Conservation (phyloP, 2,113 vertebrate species). For the Turnix velox region DNA sequence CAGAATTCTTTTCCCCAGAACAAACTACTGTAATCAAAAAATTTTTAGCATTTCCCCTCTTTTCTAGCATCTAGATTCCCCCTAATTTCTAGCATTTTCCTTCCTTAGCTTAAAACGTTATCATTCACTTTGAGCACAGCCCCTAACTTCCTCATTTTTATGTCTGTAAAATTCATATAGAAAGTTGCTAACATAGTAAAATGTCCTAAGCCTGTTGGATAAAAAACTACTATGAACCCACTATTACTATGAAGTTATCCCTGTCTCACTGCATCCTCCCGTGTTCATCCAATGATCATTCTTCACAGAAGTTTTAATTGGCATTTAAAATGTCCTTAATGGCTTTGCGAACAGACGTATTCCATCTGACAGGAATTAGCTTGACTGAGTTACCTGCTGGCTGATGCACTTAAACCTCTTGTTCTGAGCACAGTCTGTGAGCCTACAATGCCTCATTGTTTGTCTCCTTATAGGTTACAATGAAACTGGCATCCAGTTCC, state of each 20-base stretch:
- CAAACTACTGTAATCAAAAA: neutral
- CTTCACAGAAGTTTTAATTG: neutral
- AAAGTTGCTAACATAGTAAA: neutral
- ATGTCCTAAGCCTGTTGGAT: neutral
- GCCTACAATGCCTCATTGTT: conserved; percentile 60
- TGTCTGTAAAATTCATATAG: neutral
- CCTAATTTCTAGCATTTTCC: neutral
- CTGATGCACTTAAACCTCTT: neutral
- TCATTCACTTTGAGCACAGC: neutral
- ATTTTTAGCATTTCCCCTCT: neutral
- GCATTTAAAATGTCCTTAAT: neutral
- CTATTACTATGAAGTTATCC: neutral
- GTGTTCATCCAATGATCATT: neutral
- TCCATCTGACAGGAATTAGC: neutral
- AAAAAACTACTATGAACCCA: neutral
- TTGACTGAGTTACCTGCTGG: neutral
- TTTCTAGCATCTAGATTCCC: no score
- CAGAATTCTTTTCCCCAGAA: neutral
- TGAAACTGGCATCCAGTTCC: conserved; percentile 10
- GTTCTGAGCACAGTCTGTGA: neutral
- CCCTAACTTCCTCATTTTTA: neutral
- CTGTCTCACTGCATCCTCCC: neutral
- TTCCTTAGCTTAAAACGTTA: neutral
- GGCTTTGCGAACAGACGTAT: neutral
- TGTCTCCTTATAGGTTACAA: conserved; percentile 37